phyloP scores from a whole-genome alignment of 2,888 invertebrate species.

The Lochmaea crataegi region DNA sequence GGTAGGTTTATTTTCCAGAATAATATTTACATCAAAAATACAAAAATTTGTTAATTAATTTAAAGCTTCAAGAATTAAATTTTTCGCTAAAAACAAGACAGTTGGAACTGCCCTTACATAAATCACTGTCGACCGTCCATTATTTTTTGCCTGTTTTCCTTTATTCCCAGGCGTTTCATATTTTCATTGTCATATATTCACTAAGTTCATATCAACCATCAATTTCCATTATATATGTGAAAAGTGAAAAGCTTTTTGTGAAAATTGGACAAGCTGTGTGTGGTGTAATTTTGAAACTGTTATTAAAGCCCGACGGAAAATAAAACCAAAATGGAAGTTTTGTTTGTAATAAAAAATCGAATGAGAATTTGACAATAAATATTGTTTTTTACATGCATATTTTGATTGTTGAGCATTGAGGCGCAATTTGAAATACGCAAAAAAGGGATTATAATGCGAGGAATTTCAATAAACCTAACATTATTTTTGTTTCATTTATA shows the following conservation, averaged over 20 bases:
- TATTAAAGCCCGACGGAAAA: constrained; percentile 13
- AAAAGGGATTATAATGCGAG: too few relatives aligned
- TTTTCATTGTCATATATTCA: constrained; percentile 19
- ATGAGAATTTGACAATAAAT: background rate
- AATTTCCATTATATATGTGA: constrained; percentile 19
- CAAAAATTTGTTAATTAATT: background rate
- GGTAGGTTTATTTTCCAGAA: too few relatives aligned
- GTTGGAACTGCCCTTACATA: background rate
- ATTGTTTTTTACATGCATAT: background rate
- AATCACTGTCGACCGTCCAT: constrained; percentile 14
- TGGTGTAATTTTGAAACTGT: constrained; percentile 12
- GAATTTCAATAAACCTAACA: too few relatives aligned
- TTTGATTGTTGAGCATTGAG: background rate
- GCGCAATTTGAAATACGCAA: background rate
- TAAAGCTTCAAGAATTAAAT: background rate
- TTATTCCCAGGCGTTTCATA: constrained; percentile 18
- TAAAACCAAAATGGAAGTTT: background rate
- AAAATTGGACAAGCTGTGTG: constrained; percentile 1
- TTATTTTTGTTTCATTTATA: too few relatives aligned
- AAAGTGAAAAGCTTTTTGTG: constrained; percentile 19
- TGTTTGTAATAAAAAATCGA: constrained; percentile 10
- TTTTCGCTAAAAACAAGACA: background rate
- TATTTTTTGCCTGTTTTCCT: constrained; percentile 6
- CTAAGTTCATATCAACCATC: constrained; percentile 27
- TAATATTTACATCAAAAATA: too few relatives aligned